A percentile compares a stretch with the other conserved stretches of the same genome.
These are phyloP conservation scores for Parasteatoda tepidariorum DNA, from an alignment of 1,140 invertebrate species.

Conservation along the genomic window DNA sequence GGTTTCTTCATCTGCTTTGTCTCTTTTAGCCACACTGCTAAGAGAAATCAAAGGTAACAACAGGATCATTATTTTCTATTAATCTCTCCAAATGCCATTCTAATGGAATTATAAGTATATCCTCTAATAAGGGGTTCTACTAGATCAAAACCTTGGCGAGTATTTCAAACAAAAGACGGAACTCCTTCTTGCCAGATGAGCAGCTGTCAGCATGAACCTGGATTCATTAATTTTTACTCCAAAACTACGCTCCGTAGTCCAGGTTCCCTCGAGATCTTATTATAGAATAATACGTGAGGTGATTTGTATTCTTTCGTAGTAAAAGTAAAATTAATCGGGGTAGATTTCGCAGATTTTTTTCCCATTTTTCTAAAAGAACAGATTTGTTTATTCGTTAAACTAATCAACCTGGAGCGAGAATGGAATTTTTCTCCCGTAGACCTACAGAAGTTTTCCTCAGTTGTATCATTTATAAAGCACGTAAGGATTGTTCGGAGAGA, in stretches of 20 bases:
- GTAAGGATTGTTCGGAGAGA: too few species aligned
- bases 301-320: too few species aligned
- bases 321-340: too few species aligned
- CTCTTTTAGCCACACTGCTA: not conserved
- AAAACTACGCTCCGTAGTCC: too few species aligned
- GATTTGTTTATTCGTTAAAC: too few species aligned
- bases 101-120: constrained; percentile 50
- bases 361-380: too few species aligned
- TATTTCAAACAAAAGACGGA: not conserved
- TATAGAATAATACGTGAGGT: too few species aligned
- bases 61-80: constrained; percentile 40
- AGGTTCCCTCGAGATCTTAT: too few species aligned
- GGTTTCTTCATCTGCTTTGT: not conserved
- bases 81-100: constrained; percentile 37
- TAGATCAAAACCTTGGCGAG: too few species aligned
- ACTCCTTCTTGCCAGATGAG: constrained; percentile 15
- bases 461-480: too few species aligned
- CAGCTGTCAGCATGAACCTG: constrained; percentile 21
- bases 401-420: not conserved
- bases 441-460: not conserved
- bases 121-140: constrained; percentile 40
- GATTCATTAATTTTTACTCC: constrained; percentile 9
- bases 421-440: not conserved
- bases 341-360: too few species aligned
- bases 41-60: constrained; percentile 26